These are phyloP conservation scores for Erebia ligea DNA, from an alignment of 2,888 invertebrate species.

Conservation along the genomic window DNA sequence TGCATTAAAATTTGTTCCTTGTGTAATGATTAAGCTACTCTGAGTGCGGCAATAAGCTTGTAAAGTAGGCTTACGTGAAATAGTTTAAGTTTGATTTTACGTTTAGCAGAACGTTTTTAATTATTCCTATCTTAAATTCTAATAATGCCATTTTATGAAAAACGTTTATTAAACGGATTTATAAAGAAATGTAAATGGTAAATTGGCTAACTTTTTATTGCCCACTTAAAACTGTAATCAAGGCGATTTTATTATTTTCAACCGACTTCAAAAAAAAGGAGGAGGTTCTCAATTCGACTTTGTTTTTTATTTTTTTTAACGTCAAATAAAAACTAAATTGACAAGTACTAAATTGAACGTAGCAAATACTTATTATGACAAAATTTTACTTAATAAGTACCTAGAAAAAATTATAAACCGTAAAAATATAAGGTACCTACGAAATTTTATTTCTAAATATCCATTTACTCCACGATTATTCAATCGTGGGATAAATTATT, in stretches of 20 bases:
- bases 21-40: too few relatives aligned
- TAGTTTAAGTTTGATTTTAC: too few relatives aligned
- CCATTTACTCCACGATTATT: not conserved
- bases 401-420: too few relatives aligned
- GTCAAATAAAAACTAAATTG: not conserved
- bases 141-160: not conserved
- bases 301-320: not conserved
- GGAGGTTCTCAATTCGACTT: too few relatives aligned
- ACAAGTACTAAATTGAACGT: not conserved
- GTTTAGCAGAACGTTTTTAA: too few relatives aligned
- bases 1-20: too few relatives aligned
- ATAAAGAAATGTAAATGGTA: not conserved
- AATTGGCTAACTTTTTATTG: slow-evolving; percentile 11
- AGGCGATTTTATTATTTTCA: not conserved
- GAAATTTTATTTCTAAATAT: too few relatives aligned
- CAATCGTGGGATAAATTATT: not conserved
- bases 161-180: not conserved
- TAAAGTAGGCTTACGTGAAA: too few relatives aligned
- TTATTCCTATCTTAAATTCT: not conserved
- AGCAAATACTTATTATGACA: not conserved
- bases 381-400: too few relatives aligned
- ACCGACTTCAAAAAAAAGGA: too few relatives aligned
- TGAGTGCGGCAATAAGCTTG: too few relatives aligned
- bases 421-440: too few relatives aligned
- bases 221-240: slow-evolving; percentile 7